Evolutionary conservation across 2,113 vertebrate species (phyloP), one percentile per base, ranked within the genome.

Genomic region (Cochlearius cochlearius): DNA sequence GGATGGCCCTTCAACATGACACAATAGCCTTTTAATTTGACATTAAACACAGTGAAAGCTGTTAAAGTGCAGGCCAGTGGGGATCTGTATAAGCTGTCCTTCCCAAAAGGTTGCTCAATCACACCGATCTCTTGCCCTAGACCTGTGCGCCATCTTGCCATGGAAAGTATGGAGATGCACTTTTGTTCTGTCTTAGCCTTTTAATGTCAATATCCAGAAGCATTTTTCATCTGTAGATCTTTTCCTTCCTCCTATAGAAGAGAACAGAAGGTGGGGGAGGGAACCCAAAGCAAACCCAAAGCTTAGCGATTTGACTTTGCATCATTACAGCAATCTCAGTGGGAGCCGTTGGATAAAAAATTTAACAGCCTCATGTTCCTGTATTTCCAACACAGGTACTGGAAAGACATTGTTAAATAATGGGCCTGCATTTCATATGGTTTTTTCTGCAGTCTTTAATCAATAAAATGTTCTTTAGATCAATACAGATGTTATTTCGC

Each of bases 391-490:
- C 71, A 86, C 71, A 88, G 81, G 77, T 87, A 62, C 74, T 71
- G 79, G 79, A 88, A 96, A 97, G 64, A 64, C 80, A 87, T 94
- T 95, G 87, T 97, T 97, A 97, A 98, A 97, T 97, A 96, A 97
- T 82, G 84, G 83, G 81, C 80, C 87, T 91, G 76, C 73, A 30
- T 97, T 98, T 97, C 96, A 88, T 90, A 77, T 77, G 63, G 92
- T 84, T 97, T 91, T 95, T 96, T 94, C 88, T 88, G 67, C 96
- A 82, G 84, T 83, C 93, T 98, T 96, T 95, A 97, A 98, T 98
- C 97, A 97, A 98, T 98, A 92, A 89, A 97, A 97, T 90, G 94
- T 95, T 98, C 95, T 97, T 96, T 86, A 96, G 97, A 96, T 98
- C 98, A 95, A 98, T 98, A 98, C 59, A 94, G 97, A 97, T 97